Evolutionary conservation across 2,113 vertebrate species (phyloP).

Genomic region (Passer domesticus): DNA sequence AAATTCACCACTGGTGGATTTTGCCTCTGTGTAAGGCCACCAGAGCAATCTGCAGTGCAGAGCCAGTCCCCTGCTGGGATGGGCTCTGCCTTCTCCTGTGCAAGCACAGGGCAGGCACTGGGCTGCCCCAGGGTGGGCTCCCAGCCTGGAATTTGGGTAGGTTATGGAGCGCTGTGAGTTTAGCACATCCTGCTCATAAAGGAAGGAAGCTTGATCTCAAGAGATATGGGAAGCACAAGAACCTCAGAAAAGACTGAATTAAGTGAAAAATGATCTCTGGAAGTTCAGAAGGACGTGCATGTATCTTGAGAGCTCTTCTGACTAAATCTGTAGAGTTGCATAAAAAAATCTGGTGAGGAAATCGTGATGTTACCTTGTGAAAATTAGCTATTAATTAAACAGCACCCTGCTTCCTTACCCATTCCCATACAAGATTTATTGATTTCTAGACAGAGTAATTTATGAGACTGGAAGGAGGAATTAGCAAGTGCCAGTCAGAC

Average conservation of each 20-base stretch:
- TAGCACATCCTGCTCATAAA: background rate
- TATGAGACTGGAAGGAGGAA: background rate
- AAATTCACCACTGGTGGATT: background rate
- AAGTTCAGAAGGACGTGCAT: accelerated
- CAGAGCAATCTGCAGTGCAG: background rate
- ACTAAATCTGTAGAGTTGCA: background rate
- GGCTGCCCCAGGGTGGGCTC: background rate
- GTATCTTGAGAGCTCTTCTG: background rate
- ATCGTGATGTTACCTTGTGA: background rate
- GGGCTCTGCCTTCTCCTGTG: background rate
- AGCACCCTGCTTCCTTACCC: background rate
- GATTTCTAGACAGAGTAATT: background rate
- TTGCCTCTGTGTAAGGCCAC: background rate
- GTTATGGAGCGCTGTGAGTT: background rate
- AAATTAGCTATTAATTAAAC: background rate
- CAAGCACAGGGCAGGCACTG: background rate
- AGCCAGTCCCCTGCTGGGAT: accelerated
- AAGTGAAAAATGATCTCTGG: background rate
- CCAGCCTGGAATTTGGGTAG: background rate
- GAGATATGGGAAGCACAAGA: background rate
- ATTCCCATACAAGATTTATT: background rate
- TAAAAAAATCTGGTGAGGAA: background rate
- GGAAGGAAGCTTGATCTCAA: background rate
- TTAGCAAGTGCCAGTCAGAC: background rate
- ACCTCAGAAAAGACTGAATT: background rate